Evolutionary conservation across 2,888 invertebrate species (phyloP), one percentile per base, ranked within the genome.

Genomic region (Clivina fossor): DNA sequence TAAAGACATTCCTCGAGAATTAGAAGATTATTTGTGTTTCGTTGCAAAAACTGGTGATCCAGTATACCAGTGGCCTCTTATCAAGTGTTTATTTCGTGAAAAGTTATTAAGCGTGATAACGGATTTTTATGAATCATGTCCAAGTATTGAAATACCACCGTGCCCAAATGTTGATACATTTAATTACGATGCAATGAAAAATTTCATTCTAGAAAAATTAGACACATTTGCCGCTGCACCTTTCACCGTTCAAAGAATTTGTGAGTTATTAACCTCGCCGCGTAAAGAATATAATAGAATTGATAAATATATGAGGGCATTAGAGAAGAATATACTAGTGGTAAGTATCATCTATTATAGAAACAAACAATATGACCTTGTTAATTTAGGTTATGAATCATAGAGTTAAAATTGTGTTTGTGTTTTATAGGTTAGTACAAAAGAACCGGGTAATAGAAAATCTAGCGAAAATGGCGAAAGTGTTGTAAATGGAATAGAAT

Each of bases 271-370:
- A 2, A 90, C 91, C 2, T 85, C 86, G 62, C 97, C 98, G 1
- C 82, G 88, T 16, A 93, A 92, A 71, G 95, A 98, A 70, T 99
- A 99, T 74, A 92, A 90, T 69, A 82, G 94, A 59, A 89, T 94
- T 59, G 98, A 97, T 71, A 98, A 98, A 73, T 98, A 90, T 71
- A 90, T 99, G 88, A 80, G 97, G 57, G 98, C 97, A 0, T 80
- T 99, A 57, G 98, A 98, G 73, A 98, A 98, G 74, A 93, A 92
- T 67, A 90, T 93, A 63, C 75, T 93, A 64, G 93, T 93, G 57
- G 93, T 93, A 7, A 86, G 86, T 24, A 9, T 7, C 4, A 24
- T 24, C 9, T 24, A 24, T 24, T 24, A 24, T 7, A 24, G 9
- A 7, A 24, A 7, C 26, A 24, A 24, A 24, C 9, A 24, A 24